Percentiles rank a stretch among this genome's conserved stretches.
Conservation (phyloP, 2,797 vertebrate species). For the Lemur catta region DNA sequence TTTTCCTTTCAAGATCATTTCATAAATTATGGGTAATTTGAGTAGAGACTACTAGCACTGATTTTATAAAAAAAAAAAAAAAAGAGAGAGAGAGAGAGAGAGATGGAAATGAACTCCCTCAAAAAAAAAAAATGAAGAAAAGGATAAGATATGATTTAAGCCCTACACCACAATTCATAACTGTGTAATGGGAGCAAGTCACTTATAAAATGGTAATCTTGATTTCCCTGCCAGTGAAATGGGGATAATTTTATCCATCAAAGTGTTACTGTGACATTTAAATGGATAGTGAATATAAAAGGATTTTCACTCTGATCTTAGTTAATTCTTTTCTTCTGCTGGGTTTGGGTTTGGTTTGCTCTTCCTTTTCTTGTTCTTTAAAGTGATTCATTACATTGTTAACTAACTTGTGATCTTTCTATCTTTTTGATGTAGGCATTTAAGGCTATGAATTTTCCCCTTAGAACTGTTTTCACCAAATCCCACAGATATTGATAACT, state of each 20-base stretch:
- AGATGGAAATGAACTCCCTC: neutral
- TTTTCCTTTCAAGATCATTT: constrained; percentile 33
- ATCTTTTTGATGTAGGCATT: too few species aligned
- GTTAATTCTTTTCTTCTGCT: too few species aligned
- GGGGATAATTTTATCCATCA: neutral
- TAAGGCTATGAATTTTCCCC: too few species aligned
- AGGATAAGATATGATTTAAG: neutral
- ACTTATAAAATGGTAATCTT: neutral
- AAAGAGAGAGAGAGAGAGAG: neutral
- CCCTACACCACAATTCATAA: neutral
- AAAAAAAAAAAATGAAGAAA: neutral
- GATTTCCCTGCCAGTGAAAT: neutral
- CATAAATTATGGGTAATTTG: neutral
- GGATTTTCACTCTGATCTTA: too few species aligned
- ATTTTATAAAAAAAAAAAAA: neutral
- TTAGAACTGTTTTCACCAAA: too few species aligned
- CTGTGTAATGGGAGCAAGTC: neutral
- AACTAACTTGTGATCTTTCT: too few species aligned
- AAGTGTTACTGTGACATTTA: neutral
- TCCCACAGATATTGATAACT: too few species aligned
- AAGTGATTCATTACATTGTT: too few species aligned
- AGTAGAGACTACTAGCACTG: neutral
- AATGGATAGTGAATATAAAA: neutral
- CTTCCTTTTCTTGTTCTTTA: too few species aligned
- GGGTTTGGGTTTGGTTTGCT: too few species aligned